Evolutionary conservation across 1,140 invertebrate genomes (phyloP).

Genomic region (Luehdorfia chinensis): DNA sequence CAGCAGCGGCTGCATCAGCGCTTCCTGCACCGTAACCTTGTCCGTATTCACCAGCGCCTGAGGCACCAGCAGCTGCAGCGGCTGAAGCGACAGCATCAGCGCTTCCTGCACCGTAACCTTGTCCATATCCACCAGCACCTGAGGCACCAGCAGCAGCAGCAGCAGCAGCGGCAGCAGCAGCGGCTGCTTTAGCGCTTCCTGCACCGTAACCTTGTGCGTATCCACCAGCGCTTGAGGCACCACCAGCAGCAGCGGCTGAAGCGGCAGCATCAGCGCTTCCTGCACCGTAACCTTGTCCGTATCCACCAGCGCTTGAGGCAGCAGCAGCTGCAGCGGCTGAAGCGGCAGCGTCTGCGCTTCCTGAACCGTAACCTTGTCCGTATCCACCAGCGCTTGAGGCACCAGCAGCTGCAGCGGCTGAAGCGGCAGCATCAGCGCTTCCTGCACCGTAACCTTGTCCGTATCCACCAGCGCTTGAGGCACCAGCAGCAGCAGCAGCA

Average conservation of each 20-base stretch:
- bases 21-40: background rate
- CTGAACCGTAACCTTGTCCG: too few species aligned
- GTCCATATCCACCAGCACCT: background rate
- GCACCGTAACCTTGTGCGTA: conserved; percentile 6
- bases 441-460: background rate
- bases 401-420: too few species aligned
- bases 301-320: too few species aligned
- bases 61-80: conserved; percentile 2
- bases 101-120: conserved; percentile 4
- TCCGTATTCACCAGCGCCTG: background rate
- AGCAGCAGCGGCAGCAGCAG: background rate
- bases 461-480: background rate
- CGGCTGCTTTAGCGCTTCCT: conserved; percentile 1
- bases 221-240: background rate
- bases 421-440: background rate
- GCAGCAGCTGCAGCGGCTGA: too few species aligned
- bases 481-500: background rate
- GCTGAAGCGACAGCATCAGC: background rate
- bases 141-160: background rate
- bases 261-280: background rate
- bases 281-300: too few species aligned
- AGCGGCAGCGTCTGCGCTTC: background rate
- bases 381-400: background rate
- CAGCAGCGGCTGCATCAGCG: conserved; percentile 2
- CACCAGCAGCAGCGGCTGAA: conserved; percentile 1